Evolutionary conservation across 2,113 vertebrate genomes (phyloP).

Genomic region (Boulengeromyrus knoepffleri): DNA sequence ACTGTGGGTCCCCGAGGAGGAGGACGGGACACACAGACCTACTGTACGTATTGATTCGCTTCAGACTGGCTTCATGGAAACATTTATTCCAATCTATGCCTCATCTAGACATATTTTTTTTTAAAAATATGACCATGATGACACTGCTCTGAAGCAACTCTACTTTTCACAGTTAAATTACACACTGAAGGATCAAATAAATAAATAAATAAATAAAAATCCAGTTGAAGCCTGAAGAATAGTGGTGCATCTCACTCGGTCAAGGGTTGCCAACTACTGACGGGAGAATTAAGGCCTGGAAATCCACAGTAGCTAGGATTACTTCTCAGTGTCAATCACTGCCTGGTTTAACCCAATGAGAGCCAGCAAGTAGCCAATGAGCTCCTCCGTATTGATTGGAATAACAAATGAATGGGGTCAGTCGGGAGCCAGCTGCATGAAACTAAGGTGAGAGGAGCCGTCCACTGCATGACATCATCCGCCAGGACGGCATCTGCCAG

Average conservation of each 20-base stretch:
- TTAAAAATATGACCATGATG: neutral
- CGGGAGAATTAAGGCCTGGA: neutral
- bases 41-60: neutral
- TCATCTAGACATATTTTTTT: neutral
- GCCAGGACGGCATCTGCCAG: neutral
- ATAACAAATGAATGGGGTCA: neutral
- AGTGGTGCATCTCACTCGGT: neutral
- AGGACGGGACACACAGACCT: neutral
- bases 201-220: neutral
- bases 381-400: neutral
- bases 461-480: neutral
- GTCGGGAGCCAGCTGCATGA: neutral
- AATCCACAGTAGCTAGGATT: neutral
- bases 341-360: slow-evolving; percentile 3
- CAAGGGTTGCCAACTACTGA: neutral
- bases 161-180: neutral
- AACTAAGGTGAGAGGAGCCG: neutral
- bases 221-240: neutral
- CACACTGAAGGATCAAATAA: neutral
- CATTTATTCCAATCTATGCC: neutral
- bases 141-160: neutral
- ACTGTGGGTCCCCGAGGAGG: neutral
- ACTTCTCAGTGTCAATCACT: neutral
- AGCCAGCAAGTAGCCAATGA: neutral
- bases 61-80: neutral